Conservation (phyloP, 2,888 invertebrate genomes). For the Mamestra brassicae region DNA sequence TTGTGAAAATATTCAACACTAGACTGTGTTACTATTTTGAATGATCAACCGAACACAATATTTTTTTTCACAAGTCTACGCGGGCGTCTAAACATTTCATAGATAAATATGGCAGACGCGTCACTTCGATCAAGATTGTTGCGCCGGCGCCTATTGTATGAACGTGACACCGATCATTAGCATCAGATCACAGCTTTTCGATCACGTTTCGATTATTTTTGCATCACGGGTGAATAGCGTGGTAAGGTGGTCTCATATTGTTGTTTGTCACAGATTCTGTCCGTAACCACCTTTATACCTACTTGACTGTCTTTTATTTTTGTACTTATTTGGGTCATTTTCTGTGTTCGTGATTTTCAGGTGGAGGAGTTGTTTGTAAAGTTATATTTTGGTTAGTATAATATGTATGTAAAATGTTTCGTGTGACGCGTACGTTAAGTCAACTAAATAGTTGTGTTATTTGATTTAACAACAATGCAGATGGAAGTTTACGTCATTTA, state of each 20-base stretch:
- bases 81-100: conserved; percentile 9
- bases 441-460: background rate
- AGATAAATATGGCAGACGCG: conserved; percentile 62
- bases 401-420: conserved; percentile 3
- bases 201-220: conserved; percentile 63
- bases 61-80: background rate
- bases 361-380: conserved; percentile 17
- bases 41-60: conserved; percentile 1
- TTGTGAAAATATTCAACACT: background rate
- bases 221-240: conserved; percentile 61
- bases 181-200: conserved; percentile 58
- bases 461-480: background rate
- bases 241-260: conserved; percentile 26
- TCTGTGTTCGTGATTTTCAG: conserved; percentile 25
- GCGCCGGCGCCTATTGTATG: conserved; percentile 64
- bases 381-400: conserved; percentile 7
- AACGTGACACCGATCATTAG: conserved; percentile 66
- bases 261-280: conserved; percentile 55
- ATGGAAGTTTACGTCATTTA: background rate
- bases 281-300: conserved; percentile 29
- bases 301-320: conserved; percentile 44
- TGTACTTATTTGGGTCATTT: conserved; percentile 49
- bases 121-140: conserved; percentile 63
- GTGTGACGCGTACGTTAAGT: background rate
- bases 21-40: background rate